phyloP scores from a whole-genome alignment of 2,797 vertebrate genomes.

The Mareca penelope region DNA sequence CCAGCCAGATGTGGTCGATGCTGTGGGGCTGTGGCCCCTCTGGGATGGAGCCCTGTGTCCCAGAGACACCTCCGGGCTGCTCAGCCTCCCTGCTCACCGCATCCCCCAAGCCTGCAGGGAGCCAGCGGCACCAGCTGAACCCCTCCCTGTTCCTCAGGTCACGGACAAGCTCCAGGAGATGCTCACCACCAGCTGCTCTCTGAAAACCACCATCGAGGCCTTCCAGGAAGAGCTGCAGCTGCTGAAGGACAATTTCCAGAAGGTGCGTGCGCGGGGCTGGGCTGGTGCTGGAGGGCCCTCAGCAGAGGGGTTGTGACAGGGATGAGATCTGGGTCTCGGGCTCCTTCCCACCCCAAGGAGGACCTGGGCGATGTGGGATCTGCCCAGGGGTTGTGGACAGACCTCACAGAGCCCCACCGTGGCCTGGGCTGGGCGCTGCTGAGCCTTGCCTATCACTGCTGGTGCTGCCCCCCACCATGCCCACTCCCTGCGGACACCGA shows the following conservation, averaged over 20 bases:
- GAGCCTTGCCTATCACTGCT: neutral
- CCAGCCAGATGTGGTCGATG: neutral
- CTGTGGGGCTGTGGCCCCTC: neutral
- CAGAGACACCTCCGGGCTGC: neutral
- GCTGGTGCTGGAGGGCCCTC: neutral
- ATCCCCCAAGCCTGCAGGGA: fast-evolving
- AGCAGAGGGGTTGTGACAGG: neutral
- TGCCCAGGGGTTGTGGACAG: neutral
- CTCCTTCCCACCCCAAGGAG: neutral
- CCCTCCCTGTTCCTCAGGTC: neutral
- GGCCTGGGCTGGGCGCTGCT: fast-evolving
- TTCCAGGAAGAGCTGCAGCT: conserved; percentile 57
- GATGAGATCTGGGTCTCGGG: neutral
- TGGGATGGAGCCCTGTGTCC: neutral
- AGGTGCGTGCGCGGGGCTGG: neutral
- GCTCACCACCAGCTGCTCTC: conserved; percentile 21
- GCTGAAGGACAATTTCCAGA: conserved; percentile 36
- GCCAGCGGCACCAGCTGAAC: neutral
- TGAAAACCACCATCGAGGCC: neutral
- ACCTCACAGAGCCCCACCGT: neutral
- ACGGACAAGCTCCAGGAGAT: conserved; percentile 66
- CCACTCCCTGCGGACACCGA: fast-evolving
- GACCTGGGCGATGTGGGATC: neutral
- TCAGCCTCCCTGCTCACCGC: neutral
- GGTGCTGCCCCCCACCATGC: neutral